These are phyloP conservation scores for Laothoe populi DNA, from an alignment of 2,888 invertebrate genomes.

Conservation along the genomic window DNA sequence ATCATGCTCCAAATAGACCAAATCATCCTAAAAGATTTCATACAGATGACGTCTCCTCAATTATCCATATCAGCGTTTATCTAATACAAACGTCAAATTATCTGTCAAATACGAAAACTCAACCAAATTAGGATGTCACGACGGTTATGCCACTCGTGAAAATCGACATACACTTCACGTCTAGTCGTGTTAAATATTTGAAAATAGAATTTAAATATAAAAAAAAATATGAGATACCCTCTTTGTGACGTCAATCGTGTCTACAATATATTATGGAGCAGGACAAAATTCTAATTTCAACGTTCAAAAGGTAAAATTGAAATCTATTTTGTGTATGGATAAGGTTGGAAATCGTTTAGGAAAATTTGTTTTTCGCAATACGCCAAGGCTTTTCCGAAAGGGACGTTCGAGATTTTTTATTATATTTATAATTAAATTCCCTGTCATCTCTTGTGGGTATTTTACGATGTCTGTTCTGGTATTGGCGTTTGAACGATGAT, in stretches of 20 bases:
- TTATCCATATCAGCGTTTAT: constrained; percentile 13
- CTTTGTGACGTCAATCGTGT: constrained; percentile 75
- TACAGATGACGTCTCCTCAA: constrained; percentile 13
- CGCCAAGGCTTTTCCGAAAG: constrained; percentile 61
- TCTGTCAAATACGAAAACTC: constrained; percentile 36
- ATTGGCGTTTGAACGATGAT: constrained; percentile 77
- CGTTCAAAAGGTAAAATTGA: constrained; percentile 24
- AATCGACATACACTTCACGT: constrained; percentile 72
- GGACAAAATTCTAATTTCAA: constrained; percentile 49
- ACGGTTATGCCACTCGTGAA: constrained; percentile 55
- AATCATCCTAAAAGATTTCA: constrained; percentile 8
- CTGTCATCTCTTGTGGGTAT: constrained; percentile 78
- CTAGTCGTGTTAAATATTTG: constrained; percentile 65
- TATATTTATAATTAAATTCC: constrained; percentile 84
- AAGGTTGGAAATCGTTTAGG: constrained; percentile 62
- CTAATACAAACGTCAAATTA: constrained; percentile 41
- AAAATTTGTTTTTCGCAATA: constrained; percentile 47
- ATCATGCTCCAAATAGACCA: constrained; percentile 4
- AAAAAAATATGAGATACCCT: constrained; percentile 72
- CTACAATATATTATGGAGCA: constrained; percentile 75
- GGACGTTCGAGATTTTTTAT: constrained; percentile 79
- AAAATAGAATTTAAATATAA: constrained; percentile 74
- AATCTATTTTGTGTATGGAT: constrained; percentile 45
- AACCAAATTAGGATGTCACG: constrained; percentile 61
- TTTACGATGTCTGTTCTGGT: constrained; percentile 72